Conservation (phyloP, 2,888 invertebrate species). For the Lamproptera curius region DNA sequence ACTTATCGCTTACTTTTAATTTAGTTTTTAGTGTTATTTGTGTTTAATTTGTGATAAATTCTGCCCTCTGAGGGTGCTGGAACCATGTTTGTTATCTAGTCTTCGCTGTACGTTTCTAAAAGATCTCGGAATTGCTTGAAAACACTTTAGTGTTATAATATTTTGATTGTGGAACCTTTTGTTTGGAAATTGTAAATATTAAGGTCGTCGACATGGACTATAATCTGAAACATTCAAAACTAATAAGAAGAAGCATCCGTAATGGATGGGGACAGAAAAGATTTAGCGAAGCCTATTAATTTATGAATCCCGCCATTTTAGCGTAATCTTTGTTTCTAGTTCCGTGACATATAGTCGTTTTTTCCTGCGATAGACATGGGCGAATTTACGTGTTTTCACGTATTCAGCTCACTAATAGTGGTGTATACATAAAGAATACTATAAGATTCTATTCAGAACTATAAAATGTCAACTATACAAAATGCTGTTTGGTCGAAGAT, state of each 20-base stretch:
- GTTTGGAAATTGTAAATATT: constrained; percentile 49
- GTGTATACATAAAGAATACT: constrained; percentile 36
- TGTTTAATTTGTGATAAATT: constrained; percentile 54
- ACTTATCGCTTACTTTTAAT: constrained; percentile 48
- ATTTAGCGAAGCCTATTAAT: constrained; percentile 1
- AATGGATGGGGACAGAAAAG: constrained; percentile 2
- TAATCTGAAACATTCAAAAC: constrained; percentile 25
- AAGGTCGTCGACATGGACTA: constrained; percentile 33
- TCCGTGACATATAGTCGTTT: constrained; percentile 35
- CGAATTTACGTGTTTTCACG: constrained; percentile 40
- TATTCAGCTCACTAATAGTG: constrained; percentile 34
- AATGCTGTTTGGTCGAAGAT: constrained; percentile 49
- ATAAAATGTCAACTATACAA: constrained; percentile 56
- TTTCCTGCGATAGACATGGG: constrained; percentile 36
- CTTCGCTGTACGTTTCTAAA: constrained; percentile 49
- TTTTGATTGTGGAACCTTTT: constrained; percentile 63
- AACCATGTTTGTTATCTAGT: constrained; percentile 65
- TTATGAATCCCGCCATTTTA: constrained; percentile 28
- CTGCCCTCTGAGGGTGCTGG: constrained; percentile 43
- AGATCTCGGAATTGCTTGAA: constrained; percentile 48
- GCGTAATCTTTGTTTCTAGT: constrained; percentile 18
- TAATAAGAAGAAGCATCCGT: constrained; percentile 3
- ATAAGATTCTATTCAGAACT: constrained; percentile 43
- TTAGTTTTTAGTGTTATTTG: constrained; percentile 72
- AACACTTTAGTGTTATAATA: constrained; percentile 66